Base-by-base conservation (phyloP, 2,888 invertebrate genomes). In the Parochlus steinenii region DNA sequence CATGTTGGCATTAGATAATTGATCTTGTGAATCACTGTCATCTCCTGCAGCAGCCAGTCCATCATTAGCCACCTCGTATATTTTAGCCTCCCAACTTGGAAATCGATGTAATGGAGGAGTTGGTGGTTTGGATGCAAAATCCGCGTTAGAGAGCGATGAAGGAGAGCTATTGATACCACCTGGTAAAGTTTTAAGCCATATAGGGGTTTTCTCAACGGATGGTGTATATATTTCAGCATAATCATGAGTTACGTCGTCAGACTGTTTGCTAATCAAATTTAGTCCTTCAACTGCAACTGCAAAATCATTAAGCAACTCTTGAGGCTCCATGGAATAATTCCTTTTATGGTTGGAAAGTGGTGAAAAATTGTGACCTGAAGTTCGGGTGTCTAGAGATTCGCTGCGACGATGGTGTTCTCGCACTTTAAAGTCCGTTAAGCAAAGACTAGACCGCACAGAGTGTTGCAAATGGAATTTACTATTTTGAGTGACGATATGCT, bases 161-260 rank as follows among this genome's bases (percentile, higher is more conserved):
- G 32, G 67, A 53, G 37, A 65, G 10, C 67, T 67, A 1, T 67
- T 68, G 1, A 68, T 68, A 2, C 67, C 68, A 54, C 64, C 45
- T 48, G 56, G 53, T 10, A 67, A 65, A 47, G 64, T 65, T 46
- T 48, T 55, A 50, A 64, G 62, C 71, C 65, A 73, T 27, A 58
- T 61, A 12, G 67, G 71, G 7, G 67, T 62, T 41, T 66, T 65
- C 61, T 83, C 89, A 53, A 83, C 71, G 46, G 83, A 86, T 0
- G 89, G 90, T 17, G 89, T 90, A 52, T 89, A 90, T 43, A 90
- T 89, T 61, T 90, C 89, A 2, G 89, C 87, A 51, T 90, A 90
- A 54, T 90, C 90, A 51, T 90, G 89, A 2, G 80, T 71, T 38
- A 67, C 62, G 45, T 58, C 55, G 41, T 59, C 58, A 2, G 68